A percentile compares a stretch with the other conserved stretches of the same genome.
phyloP scores from a whole-genome alignment of 2,113 vertebrate species.

The Sceloporus undulatus region DNA sequence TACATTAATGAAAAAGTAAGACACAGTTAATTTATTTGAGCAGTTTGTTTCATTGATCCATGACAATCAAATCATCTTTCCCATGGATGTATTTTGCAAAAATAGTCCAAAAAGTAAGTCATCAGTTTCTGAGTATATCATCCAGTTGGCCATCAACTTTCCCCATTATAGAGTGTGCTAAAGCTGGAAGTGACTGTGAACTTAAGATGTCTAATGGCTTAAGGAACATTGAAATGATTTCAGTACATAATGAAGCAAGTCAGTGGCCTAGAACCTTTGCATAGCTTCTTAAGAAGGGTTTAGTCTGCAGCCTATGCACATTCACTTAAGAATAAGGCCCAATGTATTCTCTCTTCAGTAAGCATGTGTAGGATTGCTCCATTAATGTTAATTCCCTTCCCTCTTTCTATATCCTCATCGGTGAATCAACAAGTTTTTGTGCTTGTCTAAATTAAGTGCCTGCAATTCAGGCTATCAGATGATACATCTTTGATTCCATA shows the following conservation, averaged over 20 bases:
- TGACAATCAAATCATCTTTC: slow-evolving; percentile 1
- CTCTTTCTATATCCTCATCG: not conserved
- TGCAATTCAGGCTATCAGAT: not conserved
- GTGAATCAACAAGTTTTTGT: not conserved
- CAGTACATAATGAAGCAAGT: not conserved
- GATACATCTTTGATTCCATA: not conserved
- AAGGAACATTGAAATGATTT: not conserved
- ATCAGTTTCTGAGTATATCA: not conserved
- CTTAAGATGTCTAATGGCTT: not conserved
- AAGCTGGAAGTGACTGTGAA: not conserved
- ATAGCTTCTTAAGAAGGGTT: not conserved
- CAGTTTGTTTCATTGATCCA: not conserved
- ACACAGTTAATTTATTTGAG: not conserved
- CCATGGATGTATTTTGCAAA: not conserved
- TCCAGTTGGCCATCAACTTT: not conserved
- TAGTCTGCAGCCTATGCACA: not conserved
- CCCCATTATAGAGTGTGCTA: not conserved
- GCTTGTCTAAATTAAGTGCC: not conserved
- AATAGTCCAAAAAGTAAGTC: not conserved
- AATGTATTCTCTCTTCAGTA: not conserved
- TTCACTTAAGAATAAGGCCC: not conserved
- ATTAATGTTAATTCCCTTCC: not conserved
- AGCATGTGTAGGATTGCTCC: not conserved
- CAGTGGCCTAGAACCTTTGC: not conserved
- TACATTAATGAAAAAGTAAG: not conserved